Evolutionary conservation across 2,797 vertebrate species (phyloP).

Genomic region (Megalops cyprinoides): DNA sequence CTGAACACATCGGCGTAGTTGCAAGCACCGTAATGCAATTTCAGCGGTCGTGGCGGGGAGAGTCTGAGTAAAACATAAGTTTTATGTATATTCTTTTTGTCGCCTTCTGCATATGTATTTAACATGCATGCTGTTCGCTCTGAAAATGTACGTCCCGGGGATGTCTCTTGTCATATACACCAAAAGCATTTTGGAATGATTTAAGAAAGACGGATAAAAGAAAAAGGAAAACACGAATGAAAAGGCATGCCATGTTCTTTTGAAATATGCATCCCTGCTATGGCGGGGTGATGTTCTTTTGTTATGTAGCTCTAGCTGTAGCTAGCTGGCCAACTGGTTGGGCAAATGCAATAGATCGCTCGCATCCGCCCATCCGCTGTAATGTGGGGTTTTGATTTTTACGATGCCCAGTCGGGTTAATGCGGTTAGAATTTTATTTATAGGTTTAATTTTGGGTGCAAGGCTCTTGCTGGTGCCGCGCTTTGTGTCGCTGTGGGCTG

Average conservation of each 20-base stretch:
- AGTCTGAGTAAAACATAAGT: no score
- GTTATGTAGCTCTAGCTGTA: conserved; percentile 55
- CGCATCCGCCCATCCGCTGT: conserved; percentile 55
- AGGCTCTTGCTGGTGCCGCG: conserved; percentile 10
- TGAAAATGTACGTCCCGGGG: neutral
- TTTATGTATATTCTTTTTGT: neutral
- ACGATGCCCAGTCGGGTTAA: conserved; percentile 23
- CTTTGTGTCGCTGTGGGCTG: conserved; percentile 30
- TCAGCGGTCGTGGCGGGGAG: no score
- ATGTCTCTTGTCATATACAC: neutral
- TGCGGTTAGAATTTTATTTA: conserved; percentile 15
- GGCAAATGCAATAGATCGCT: conserved; percentile 47
- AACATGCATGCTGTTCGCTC: neutral
- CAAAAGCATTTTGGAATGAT: neutral
- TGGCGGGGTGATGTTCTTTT: conserved; percentile 58
- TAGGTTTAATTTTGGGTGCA: neutral
- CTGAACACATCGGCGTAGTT: neutral
- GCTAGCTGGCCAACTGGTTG: conserved; percentile 54
- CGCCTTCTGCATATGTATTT: neutral
- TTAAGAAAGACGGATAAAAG: neutral
- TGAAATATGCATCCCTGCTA: conserved; percentile 3
- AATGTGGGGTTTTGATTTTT: conserved; percentile 17
- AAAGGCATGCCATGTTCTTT: neutral
- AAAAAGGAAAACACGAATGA: neutral
- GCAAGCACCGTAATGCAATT: neutral